phyloP scores from a whole-genome alignment of 2,113 vertebrate genomes.

The Gila orcuttii region DNA sequence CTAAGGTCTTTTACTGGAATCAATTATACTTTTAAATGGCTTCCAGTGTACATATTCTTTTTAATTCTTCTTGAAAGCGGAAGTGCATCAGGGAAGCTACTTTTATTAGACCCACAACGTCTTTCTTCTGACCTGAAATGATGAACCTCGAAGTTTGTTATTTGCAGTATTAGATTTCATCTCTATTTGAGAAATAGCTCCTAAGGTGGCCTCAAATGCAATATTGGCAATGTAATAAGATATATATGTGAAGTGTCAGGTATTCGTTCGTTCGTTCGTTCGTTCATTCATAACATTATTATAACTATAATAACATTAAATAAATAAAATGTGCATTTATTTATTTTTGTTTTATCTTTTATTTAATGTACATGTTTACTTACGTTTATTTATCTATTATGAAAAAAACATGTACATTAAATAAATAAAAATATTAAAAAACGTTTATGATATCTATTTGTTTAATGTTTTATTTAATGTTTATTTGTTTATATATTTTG shows the following conservation, averaged over 20 bases:
- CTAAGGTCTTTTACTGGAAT: background rate
- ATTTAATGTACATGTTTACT: background rate
- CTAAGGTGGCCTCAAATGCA: background rate
- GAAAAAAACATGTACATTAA: background rate
- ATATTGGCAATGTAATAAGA: background rate
- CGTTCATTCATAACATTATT: too few species aligned
- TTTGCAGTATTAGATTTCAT: background rate
- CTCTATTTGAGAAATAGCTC: background rate
- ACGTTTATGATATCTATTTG: background rate
- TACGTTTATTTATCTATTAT: background rate
- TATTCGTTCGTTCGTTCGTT: too few species aligned
- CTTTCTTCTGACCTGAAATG: background rate
- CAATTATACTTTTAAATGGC: conserved; percentile 18
- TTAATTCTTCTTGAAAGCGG: background rate
- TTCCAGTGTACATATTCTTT: background rate
- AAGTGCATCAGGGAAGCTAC: background rate
- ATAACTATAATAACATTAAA: too few species aligned
- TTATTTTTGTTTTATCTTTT: too few species aligned
- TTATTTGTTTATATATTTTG: background rate
- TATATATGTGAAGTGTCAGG: background rate
- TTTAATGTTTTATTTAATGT: background rate
- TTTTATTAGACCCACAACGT: background rate
- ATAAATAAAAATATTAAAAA: background rate
- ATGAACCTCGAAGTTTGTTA: background rate
- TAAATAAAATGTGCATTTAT: too few species aligned